phyloP scores from a whole-genome alignment of 2,888 invertebrate genomes.

The Euzetes globulus region DNA sequence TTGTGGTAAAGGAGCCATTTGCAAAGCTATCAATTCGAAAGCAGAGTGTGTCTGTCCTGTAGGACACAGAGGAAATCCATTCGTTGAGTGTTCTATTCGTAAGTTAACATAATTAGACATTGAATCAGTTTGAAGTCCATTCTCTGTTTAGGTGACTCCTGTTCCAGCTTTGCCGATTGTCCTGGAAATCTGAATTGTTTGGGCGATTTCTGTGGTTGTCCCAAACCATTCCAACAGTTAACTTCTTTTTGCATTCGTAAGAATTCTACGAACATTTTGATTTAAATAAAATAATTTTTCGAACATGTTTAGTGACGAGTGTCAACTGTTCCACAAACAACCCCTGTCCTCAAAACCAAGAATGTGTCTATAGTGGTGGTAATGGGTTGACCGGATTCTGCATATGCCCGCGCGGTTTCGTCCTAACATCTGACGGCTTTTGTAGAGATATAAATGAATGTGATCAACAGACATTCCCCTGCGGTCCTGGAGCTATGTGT shows the following conservation, averaged over 20 bases:
- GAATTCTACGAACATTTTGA: neutral
- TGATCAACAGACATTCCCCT: slow-evolving; percentile 56
- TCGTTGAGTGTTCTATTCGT: slow-evolving; percentile 56
- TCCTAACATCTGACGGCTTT: slow-evolving; percentile 46
- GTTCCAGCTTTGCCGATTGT: slow-evolving; percentile 42
- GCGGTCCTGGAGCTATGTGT: slow-evolving; percentile 72
- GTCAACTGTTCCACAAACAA: slow-evolving; percentile 43
- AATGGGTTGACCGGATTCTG: slow-evolving; percentile 38
- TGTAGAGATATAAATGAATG: slow-evolving; percentile 75
- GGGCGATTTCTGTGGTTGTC: slow-evolving; percentile 43
- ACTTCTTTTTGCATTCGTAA: slow-evolving; percentile 33
- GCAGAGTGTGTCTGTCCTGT: slow-evolving; percentile 70
- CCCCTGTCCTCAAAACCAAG: slow-evolving; percentile 43
- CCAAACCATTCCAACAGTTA: slow-evolving; percentile 42
- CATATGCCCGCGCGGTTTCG: slow-evolving; percentile 43
- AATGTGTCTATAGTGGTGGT: slow-evolving; percentile 46
- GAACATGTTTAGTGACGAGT: slow-evolving; percentile 36
- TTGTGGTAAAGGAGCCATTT: slow-evolving; percentile 59
- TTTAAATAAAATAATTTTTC: neutral
- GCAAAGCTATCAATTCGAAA: slow-evolving; percentile 61
- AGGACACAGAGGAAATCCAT: slow-evolving; percentile 67
- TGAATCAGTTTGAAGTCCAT: neutral
- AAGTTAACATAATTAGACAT: slow-evolving; percentile 29
- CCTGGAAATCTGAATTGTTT: slow-evolving; percentile 43
- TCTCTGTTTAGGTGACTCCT: slow-evolving; percentile 35